These are phyloP conservation scores for Lepeophtheirus nordmannii DNA, from an alignment of 2,888 invertebrate genomes.

Conservation along the genomic window DNA sequence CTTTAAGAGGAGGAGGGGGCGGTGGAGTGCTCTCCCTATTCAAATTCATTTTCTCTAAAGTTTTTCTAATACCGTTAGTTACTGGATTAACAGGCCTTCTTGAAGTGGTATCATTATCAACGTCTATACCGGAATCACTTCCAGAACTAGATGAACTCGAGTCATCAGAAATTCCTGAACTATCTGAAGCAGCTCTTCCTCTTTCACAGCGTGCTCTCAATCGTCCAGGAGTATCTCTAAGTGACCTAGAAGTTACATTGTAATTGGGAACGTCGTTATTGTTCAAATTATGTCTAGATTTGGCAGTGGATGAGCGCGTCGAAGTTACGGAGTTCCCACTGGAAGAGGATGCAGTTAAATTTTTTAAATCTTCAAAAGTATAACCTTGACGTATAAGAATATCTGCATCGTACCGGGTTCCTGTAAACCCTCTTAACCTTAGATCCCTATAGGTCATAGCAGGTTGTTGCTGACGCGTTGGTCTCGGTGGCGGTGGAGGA, in stretches of 20 bases:
- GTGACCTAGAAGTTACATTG: background rate
- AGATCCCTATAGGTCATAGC: conserved; percentile 17
- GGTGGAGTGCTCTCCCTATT: background rate
- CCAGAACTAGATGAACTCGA: conserved; percentile 14
- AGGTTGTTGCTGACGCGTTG: conserved; percentile 21
- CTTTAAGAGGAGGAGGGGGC: no score
- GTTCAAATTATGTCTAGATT: background rate
- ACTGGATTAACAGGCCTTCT: background rate
- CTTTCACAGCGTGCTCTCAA: conserved; percentile 14
- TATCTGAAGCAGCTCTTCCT: conserved; percentile 19
- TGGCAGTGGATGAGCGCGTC: conserved; percentile 7
- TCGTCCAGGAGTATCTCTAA: conserved; percentile 16
- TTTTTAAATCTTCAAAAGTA: background rate
- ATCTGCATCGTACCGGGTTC: conserved; percentile 71
- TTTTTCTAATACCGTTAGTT: background rate
- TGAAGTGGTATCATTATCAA: background rate
- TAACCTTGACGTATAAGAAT: conserved; percentile 60
- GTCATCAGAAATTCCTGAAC: conserved; percentile 22
- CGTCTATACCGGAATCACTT: conserved; percentile 5
- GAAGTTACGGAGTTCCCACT: background rate
- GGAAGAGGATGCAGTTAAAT: conserved; percentile 2
- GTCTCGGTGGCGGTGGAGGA: background rate
- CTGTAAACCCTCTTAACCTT: conserved; percentile 14
- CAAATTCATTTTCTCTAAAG: conserved; percentile 1
- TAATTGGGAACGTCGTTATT: background rate